Conservation (phyloP, 2,113 vertebrate species). For the Brachypteracias leptosomus region DNA sequence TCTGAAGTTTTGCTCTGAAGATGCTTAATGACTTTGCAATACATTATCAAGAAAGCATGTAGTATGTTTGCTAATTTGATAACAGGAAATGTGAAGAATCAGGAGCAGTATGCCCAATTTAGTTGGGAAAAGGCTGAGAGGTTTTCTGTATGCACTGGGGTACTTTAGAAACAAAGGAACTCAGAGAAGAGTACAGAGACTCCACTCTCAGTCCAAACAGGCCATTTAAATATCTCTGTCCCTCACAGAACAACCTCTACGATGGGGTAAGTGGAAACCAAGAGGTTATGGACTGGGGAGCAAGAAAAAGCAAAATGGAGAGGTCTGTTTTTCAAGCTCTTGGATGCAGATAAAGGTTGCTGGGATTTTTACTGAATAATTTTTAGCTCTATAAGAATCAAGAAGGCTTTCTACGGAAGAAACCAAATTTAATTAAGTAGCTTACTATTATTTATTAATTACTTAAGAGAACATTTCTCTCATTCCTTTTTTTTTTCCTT, state of each 20-base stretch:
- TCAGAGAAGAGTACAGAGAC: neutral
- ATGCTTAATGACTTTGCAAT: neutral
- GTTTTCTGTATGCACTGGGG: neutral
- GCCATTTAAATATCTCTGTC: neutral
- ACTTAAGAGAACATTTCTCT: neutral
- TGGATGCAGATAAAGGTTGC: neutral
- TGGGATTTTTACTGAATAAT: neutral
- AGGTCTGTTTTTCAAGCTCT: neutral
- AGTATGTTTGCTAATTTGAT: neutral
- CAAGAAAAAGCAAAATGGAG: neutral
- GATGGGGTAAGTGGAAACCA: neutral
- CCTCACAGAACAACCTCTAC: neutral
- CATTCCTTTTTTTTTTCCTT: neutral
- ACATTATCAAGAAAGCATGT: neutral
- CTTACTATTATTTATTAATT: neutral
- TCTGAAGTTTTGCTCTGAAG: neutral
- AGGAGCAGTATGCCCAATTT: neutral
- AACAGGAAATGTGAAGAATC: neutral
- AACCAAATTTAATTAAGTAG: neutral
- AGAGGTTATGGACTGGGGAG: neutral
- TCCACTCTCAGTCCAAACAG: neutral
- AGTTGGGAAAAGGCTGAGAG: neutral
- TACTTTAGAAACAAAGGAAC: neutral
- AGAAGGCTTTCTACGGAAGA: neutral
- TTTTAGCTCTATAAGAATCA: neutral